Conservation (phyloP, 1,140 invertebrate genomes). For the Bombus polaris region DNA sequence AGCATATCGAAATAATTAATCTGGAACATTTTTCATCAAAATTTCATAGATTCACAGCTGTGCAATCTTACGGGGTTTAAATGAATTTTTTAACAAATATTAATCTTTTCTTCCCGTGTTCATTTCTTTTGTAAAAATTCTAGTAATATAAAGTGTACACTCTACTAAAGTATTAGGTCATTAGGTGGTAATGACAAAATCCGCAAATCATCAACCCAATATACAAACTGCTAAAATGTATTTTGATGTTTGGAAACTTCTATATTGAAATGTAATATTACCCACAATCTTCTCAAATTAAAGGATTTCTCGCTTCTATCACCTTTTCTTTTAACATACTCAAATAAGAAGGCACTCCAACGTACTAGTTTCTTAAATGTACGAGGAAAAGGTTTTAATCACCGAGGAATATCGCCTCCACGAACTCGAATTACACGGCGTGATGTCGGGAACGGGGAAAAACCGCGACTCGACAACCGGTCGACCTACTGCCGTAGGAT, state of each 20-base stretch:
- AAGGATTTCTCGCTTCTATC: background rate
- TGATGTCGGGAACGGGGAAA: background rate
- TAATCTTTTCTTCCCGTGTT: too few relatives aligned
- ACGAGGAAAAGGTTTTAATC: background rate
- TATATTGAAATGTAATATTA: background rate
- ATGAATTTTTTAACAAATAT: background rate
- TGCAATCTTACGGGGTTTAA: background rate
- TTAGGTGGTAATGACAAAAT: too few relatives aligned
- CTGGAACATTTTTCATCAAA: background rate
- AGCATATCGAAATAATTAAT: background rate
- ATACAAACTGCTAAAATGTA: background rate
- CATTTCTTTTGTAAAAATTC: too few relatives aligned
- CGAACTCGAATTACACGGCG: background rate
- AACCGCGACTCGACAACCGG: background rate
- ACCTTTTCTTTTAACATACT: background rate
- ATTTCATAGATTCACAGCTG: too few relatives aligned
- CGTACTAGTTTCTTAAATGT: background rate
- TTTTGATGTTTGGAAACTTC: background rate
- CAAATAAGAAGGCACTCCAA: background rate
- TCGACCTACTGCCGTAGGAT: too few relatives aligned
- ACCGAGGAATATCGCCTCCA: background rate
- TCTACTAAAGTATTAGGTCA: too few relatives aligned
- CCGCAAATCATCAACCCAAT: too few relatives aligned
- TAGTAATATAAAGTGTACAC: too few relatives aligned
- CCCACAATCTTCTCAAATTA: accelerated